Conservation (phyloP, 1,140 invertebrate species). For the Akabosia matsudoensis region DNA sequence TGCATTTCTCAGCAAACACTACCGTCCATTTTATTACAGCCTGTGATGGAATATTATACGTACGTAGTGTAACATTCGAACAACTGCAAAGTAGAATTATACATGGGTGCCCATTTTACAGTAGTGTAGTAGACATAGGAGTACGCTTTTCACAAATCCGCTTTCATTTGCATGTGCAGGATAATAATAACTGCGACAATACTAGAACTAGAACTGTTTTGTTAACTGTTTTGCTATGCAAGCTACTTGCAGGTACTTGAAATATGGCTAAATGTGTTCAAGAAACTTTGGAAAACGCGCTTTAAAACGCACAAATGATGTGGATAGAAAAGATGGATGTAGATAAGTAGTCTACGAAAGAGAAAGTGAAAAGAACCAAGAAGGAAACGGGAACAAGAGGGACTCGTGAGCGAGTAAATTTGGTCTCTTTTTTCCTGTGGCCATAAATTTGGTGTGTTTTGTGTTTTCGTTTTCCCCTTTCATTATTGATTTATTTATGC, state of each 20-base stretch:
- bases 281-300: no score
- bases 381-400: neutral
- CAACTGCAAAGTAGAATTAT: no score
- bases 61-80: conserved; percentile 48
- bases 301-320: no score
- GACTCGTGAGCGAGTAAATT: no score
- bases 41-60: conserved; percentile 60
- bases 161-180: neutral
- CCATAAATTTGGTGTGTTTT: neutral
- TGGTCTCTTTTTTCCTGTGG: neutral
- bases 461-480: neutral
- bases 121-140: neutral
- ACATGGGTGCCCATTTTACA: no score
- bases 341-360: neutral
- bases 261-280: no score
- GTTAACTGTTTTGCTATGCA: no score
- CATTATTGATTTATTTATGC: neutral
- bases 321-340: neutral
- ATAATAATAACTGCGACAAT: neutral
- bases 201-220: no score
- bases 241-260: neutral
- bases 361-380: neutral
- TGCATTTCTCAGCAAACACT: conserved; percentile 59
- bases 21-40: conserved; percentile 58
- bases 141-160: neutral